Conservation (phyloP, 1,140 invertebrate genomes). For the Periplaneta americana region DNA sequence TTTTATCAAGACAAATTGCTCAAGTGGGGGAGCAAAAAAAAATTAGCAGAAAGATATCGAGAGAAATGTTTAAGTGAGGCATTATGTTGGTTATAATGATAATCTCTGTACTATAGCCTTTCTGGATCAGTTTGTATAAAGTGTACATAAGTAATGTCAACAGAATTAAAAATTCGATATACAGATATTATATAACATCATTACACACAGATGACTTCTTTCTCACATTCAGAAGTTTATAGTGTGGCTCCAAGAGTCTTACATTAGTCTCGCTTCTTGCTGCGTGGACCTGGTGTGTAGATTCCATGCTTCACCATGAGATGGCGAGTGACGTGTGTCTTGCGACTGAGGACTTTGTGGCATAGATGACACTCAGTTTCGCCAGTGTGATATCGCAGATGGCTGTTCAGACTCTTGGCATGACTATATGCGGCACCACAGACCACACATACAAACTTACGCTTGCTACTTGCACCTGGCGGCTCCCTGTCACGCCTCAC, state of each 20-base stretch:
- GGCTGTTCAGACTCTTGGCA: constrained; percentile 44
- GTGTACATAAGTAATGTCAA: no score
- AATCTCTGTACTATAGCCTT: no score
- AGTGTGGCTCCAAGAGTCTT: neutral
- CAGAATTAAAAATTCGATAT: no score
- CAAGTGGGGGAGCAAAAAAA: no score
- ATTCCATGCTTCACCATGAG: constrained; percentile 3
- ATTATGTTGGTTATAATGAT: no score
- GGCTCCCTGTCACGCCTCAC: neutral
- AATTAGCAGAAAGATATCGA: no score
- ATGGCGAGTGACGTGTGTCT: constrained; percentile 7
- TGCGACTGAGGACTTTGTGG: constrained; percentile 13
- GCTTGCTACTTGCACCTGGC: neutral
- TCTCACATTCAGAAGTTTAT: no score
- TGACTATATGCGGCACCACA: constrained; percentile 48
- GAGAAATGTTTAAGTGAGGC: no score
- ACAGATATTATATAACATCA: no score
- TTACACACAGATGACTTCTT: no score
- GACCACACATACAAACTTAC: constrained; percentile 16
- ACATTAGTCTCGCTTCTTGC: neutral
- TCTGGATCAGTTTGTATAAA: no score
- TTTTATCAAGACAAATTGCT: no score
- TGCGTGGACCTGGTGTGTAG: neutral
- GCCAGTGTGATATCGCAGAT: constrained; percentile 46
- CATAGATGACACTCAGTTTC: constrained; percentile 31